phyloP scores from a whole-genome alignment of 2,888 invertebrate genomes.

The Tanaodytes sp. region DNA sequence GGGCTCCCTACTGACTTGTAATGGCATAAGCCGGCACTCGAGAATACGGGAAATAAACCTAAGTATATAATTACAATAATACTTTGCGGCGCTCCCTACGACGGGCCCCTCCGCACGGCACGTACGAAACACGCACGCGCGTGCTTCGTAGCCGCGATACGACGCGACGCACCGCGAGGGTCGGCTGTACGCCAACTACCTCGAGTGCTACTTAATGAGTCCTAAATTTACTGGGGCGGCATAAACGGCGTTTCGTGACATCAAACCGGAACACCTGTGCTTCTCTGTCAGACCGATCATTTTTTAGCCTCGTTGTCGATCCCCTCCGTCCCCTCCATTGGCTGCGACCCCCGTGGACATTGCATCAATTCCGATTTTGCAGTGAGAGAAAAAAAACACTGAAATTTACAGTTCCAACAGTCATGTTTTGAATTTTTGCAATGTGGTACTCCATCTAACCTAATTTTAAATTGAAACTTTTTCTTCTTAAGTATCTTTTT shows the following conservation, averaged over 20 bases:
- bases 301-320: constrained; percentile 12
- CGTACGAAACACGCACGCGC: constrained; percentile 49
- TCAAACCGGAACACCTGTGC: constrained; percentile 50
- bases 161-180: constrained; percentile 39
- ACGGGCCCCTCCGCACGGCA: constrained; percentile 37
- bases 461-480: too few relatives aligned
- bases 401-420: too few relatives aligned
- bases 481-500: too few relatives aligned
- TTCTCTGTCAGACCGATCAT: constrained; percentile 32
- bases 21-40: constrained; percentile 62
- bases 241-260: constrained; percentile 50
- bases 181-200: constrained; percentile 48
- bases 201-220: constrained; percentile 65
- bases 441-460: too few relatives aligned
- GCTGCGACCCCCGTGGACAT: constrained; percentile 5
- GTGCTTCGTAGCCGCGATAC: constrained; percentile 44
- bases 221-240: constrained; percentile 61
- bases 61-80: constrained; percentile 73
- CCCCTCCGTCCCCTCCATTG: not conserved
- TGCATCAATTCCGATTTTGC: too few relatives aligned
- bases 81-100: constrained; percentile 63
- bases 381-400: too few relatives aligned
- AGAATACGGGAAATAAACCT: constrained; percentile 72
- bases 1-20: constrained; percentile 60
- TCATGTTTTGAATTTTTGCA: too few relatives aligned